These are phyloP conservation scores for Ceyx erithaca DNA, from an alignment of 2,797 vertebrate genomes.

Conservation along the genomic window DNA sequence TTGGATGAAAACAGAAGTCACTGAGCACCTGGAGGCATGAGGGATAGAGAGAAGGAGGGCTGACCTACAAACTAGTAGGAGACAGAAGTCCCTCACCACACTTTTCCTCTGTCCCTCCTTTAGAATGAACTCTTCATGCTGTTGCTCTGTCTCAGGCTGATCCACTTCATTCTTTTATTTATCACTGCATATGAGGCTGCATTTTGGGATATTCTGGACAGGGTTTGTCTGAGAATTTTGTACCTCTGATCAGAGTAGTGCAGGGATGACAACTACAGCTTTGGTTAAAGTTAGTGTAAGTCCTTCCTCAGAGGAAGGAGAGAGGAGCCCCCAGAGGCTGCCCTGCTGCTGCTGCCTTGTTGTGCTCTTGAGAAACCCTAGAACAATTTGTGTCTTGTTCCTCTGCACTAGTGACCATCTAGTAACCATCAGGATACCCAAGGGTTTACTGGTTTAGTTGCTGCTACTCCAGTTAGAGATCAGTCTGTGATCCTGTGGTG, in stretches of 20 bases:
- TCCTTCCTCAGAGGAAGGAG: not conserved
- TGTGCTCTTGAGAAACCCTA: not conserved
- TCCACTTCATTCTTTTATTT: not conserved
- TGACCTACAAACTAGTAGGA: not conserved
- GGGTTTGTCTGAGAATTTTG: not conserved
- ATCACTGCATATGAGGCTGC: not conserved
- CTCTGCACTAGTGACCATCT: not conserved
- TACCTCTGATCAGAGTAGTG: not conserved
- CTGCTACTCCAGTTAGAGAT: not conserved
- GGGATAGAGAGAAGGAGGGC: not conserved
- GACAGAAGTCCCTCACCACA: not conserved
- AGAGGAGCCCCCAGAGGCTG: not conserved
- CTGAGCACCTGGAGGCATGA: conserved; percentile 30
- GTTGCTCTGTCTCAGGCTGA: not conserved
- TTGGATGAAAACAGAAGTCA: conserved; percentile 1
- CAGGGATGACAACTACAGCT: not conserved
- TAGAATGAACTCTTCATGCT: not conserved
- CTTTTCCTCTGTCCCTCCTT: not conserved
- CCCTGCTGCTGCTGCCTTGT: not conserved
- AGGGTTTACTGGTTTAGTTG: not conserved
- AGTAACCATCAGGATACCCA: not conserved
- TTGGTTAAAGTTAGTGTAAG: not conserved
- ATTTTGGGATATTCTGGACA: not conserved
- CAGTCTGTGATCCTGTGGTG: not conserved
- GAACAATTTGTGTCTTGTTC: not conserved